Evolutionary conservation across 2,888 invertebrate species (phyloP).

Genomic region (Heliconius erato): DNA sequence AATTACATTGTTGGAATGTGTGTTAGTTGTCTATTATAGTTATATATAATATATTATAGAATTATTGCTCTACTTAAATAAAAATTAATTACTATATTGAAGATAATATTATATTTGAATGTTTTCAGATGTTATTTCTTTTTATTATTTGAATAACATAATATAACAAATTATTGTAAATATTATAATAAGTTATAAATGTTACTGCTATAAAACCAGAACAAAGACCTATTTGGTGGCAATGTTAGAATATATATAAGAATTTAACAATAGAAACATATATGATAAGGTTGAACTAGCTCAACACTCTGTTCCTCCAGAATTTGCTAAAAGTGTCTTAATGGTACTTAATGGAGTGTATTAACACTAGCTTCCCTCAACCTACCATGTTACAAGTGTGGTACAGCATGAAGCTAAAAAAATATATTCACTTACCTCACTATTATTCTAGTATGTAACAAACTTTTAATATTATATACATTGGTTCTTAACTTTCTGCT

Average conservation of each 20-base stretch:
- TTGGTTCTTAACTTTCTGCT: neutral
- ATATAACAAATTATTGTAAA: neutral
- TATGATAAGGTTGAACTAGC: too few relatives aligned
- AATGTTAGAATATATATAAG: neutral
- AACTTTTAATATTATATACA: too few relatives aligned
- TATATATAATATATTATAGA: neutral
- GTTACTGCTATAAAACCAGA: neutral
- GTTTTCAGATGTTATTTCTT: neutral
- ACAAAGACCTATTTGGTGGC: neutral
- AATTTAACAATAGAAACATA: too few relatives aligned
- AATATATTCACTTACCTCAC: too few relatives aligned
- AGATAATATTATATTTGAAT: neutral
- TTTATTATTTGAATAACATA: neutral
- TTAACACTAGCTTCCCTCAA: too few relatives aligned
- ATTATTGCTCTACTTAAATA: neutral
- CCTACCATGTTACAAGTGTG: too few relatives aligned
- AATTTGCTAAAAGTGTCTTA: too few relatives aligned
- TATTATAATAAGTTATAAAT: neutral
- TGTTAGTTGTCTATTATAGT: neutral
- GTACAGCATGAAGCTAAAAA: too few relatives aligned
- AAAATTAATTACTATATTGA: neutral
- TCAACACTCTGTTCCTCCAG: too few relatives aligned
- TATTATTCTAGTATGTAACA: too few relatives aligned
- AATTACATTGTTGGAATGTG: slow-evolving; percentile 11
- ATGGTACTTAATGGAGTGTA: too few relatives aligned